These are phyloP conservation scores for Chironomus striatipennis DNA, from an alignment of 1,140 invertebrate genomes.

Conservation along the genomic window DNA sequence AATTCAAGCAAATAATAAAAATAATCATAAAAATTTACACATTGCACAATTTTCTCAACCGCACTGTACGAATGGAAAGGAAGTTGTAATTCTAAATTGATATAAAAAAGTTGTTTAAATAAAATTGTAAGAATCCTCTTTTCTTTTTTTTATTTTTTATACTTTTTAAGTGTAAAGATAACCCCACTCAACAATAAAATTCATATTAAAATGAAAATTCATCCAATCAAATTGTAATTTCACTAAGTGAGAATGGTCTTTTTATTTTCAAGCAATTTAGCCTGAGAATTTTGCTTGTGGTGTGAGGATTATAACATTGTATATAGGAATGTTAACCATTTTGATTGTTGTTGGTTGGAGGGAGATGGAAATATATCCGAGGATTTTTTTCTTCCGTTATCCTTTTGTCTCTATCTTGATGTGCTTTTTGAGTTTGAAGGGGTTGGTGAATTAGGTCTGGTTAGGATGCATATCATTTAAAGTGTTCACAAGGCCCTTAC, in stretches of 20 bases:
- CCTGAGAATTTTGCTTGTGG: background rate
- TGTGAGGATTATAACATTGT: background rate
- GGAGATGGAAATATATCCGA: background rate
- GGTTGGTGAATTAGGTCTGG: no score
- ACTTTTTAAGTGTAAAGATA: background rate
- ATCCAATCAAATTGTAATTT: slow-evolving; percentile 22
- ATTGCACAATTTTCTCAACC: background rate
- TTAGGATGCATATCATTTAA: no score
- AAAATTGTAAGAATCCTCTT: background rate
- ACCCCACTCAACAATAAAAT: slow-evolving; percentile 4
- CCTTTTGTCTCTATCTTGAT: no score
- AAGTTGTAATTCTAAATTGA: slow-evolving; percentile 22
- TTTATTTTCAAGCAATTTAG: slow-evolving; percentile 11
- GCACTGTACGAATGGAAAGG: background rate
- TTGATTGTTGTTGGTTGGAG: background rate
- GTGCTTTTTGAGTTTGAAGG: no score
- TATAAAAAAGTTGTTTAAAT: slow-evolving; percentile 11
- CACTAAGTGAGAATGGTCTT: slow-evolving; percentile 17
- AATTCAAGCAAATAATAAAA: slow-evolving; percentile 7
- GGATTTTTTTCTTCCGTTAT: no score
- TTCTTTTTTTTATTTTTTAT: background rate
- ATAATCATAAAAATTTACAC: slow-evolving; percentile 23
- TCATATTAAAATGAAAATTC: slow-evolving; percentile 17
- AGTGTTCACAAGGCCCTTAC: no score
- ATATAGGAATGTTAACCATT: background rate